phyloP scores from a whole-genome alignment of 2,797 vertebrate species.

The Coregonus ussuriensis region DNA sequence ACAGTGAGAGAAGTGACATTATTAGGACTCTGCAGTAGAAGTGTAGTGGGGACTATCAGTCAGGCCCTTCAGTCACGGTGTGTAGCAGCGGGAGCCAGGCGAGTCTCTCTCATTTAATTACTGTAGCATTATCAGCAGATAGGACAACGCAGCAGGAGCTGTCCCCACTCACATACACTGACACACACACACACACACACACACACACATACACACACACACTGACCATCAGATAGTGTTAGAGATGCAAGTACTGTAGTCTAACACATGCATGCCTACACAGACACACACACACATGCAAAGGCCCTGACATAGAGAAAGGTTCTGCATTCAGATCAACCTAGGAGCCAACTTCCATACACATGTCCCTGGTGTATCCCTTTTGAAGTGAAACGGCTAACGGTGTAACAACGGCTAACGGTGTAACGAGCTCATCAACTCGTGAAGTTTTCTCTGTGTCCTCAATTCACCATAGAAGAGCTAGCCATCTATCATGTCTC shows the following conservation, averaged over 20 bases:
- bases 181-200: slow-evolving; percentile 6
- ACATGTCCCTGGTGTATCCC: not conserved
- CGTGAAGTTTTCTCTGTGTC: not conserved
- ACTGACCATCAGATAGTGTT: not conserved
- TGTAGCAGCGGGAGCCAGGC: not conserved
- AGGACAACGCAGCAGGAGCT: not conserved
- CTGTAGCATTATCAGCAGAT: slow-evolving; percentile 23
- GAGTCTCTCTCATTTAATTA: slow-evolving; percentile 36
- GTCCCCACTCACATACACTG: not conserved
- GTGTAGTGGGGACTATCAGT: not conserved
- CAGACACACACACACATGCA: not conserved
- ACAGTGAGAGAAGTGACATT: not conserved
- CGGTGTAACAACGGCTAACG: no score
- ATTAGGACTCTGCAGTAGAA: not conserved
- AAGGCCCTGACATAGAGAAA: not conserved
- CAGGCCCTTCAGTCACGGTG: not conserved
- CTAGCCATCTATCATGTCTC: slow-evolving; percentile 10
- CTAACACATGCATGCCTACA: slow-evolving; percentile 4
- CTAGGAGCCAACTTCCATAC: not conserved
- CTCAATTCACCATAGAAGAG: not conserved
- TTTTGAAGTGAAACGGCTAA: no score
- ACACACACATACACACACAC: not conserved
- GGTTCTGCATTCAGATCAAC: not conserved
- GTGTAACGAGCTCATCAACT: no score
- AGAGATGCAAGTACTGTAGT: not conserved